These are phyloP conservation scores for Alexandromys fortis DNA, from an alignment of 2,113 vertebrate genomes.

Conservation along the genomic window DNA sequence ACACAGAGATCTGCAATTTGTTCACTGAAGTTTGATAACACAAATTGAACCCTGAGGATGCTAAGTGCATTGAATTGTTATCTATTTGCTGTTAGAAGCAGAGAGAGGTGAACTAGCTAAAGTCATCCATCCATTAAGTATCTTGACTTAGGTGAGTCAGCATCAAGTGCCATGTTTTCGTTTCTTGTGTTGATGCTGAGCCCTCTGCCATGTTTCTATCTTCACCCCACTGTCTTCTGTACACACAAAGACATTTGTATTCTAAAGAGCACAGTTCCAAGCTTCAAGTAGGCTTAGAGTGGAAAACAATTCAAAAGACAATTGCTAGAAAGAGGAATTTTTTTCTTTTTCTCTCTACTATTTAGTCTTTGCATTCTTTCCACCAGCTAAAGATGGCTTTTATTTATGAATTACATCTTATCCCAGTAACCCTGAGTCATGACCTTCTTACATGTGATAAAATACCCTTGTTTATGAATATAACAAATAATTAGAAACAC, in stretches of 20 bases:
- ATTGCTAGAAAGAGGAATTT: background rate
- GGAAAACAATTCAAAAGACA: background rate
- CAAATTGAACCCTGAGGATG: background rate
- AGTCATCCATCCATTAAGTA: background rate
- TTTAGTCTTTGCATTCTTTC: background rate
- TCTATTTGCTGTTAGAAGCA: background rate
- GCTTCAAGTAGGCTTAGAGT: background rate
- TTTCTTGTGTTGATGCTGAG: background rate
- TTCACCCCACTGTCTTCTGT: background rate
- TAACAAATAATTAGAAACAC: background rate
- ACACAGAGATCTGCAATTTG: background rate
- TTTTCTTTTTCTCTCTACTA: background rate
- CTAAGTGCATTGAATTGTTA: background rate
- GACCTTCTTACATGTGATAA: background rate
- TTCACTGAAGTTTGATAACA: background rate
- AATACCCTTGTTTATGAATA: slow-evolving; percentile 13
- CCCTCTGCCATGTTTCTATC: background rate
- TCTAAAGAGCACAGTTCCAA: background rate
- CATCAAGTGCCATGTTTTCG: background rate
- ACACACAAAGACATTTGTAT: background rate
- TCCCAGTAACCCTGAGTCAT: background rate
- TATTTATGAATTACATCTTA: background rate
- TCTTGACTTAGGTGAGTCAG: background rate
- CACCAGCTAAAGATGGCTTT: background rate
- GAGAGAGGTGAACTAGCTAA: background rate